Conservation (phyloP, 2,113 vertebrate genomes). For the Tachysurus vachellii region DNA sequence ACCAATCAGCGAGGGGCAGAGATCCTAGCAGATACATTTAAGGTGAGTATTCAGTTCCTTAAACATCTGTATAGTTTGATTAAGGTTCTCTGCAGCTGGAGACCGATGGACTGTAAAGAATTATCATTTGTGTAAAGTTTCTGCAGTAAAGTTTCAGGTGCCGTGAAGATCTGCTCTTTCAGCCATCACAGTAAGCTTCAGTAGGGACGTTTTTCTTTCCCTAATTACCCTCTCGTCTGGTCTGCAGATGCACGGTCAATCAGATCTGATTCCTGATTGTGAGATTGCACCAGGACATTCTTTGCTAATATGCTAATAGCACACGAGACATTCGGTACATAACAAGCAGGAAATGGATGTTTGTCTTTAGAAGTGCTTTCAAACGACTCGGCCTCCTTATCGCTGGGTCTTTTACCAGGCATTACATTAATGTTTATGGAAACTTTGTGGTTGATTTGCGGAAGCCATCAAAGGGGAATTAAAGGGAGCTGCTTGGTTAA, state of each 20-base stretch:
- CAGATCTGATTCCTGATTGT: constrained; percentile 35
- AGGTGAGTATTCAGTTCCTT: constrained; percentile 74
- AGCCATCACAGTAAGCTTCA: constrained; percentile 28
- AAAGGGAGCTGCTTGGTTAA: constrained; percentile 1
- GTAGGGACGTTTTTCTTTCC: constrained; percentile 49
- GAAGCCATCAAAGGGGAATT: not conserved
- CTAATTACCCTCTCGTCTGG: constrained; percentile 53
- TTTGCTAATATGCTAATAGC: constrained; percentile 29
- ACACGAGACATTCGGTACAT: constrained; percentile 21
- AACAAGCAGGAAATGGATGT: constrained; percentile 43
- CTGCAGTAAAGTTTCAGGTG: not conserved
- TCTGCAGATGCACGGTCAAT: constrained; percentile 1
- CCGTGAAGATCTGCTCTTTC: not conserved
- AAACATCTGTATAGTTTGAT: not conserved
- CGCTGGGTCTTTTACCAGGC: constrained; percentile 30
- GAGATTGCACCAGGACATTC: constrained; percentile 23
- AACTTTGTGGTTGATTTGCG: constrained; percentile 23
- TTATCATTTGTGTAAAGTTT: not conserved
- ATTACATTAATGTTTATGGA: constrained; percentile 44
- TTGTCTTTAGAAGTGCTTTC: constrained; percentile 37
- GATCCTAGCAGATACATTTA: constrained; percentile 95
- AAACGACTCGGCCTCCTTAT: constrained; percentile 34
- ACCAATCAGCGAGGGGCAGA: constrained; percentile 98
- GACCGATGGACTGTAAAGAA: not conserved
- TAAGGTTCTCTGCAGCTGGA: not conserved